Evolutionary conservation across 2,113 vertebrate species (phyloP).

Genomic region (Mus pahari): DNA sequence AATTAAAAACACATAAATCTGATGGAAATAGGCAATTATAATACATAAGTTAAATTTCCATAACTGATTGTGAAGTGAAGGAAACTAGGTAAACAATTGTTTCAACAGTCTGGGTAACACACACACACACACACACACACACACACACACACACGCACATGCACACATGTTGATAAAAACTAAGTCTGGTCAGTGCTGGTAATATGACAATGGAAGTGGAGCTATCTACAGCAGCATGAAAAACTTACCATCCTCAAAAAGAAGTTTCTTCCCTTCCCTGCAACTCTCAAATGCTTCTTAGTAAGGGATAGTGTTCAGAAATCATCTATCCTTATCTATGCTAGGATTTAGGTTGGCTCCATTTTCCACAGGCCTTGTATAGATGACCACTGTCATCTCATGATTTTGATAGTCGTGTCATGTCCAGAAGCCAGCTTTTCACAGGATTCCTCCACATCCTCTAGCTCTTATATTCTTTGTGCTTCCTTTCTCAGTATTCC

Average conservation of each 20-base stretch:
- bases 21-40: background rate
- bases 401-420: background rate
- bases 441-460: background rate
- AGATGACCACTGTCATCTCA: background rate
- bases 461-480: background rate
- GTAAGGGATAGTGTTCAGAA: background rate
- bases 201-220: background rate
- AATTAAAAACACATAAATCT: slow-evolving; percentile 63
- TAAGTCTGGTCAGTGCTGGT: background rate
- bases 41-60: slow-evolving; percentile 52
- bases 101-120: background rate
- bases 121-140: background rate
- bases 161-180: too few species aligned
- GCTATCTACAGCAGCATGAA: background rate
- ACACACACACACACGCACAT: too few species aligned
- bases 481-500: too few species aligned
- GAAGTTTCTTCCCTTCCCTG: background rate
- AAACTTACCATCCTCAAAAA: background rate
- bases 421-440: background rate
- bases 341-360: background rate
- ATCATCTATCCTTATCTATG: background rate
- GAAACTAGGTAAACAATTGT: background rate
- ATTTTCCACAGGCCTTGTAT: background rate
- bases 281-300: background rate
- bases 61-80: background rate